Base-by-base conservation (phyloP, 2,797 vertebrate genomes). In the Hephaestus fuliginosus region DNA sequence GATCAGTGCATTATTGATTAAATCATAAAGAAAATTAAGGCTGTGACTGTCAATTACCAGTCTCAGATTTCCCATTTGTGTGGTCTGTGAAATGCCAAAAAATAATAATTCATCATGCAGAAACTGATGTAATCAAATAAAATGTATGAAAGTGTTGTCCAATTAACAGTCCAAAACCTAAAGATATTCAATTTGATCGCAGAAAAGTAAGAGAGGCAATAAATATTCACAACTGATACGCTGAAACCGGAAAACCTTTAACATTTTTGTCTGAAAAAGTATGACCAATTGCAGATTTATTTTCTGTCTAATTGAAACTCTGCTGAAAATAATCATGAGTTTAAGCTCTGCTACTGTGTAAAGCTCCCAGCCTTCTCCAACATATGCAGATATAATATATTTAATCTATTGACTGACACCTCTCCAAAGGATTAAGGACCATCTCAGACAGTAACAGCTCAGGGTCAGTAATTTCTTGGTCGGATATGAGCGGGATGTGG, bases 391-490 rank as follows among this genome's bases (percentile, higher is more conserved):
- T 25, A 25, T 30, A 25, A 49, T 62, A 11, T 57, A 43, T 74
- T 41, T 68, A 67, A 79, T 56, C 48, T 76, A 36, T 33, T 3
- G 41, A 58, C 51, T 48, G 55, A 73, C 56, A 43, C 53, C 13
- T 73, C 62, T 61, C 58, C 46, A 30, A 68, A 44, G 70, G 57
- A 80, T 77, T 74, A 70, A 14, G 55, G 15, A 68, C 46, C 36
- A 11, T 68, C 70, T 78, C 78, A 73, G 68, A 75, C 62, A 46
- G 56, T 11, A 63, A 51, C 64, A 57, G 72, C 36, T 76, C 56
- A 53, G 25, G 48, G 36, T 77, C 53, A 39, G 44, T 41, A 64
- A 13, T 39, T 28, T 56, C 36, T 41, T 30, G 53, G 44, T 75
- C 46, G 41, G 56, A 58, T 48, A 8, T 18, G 13, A 74, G 49